phyloP scores from a whole-genome alignment of 2,888 invertebrate species.

The Crepidodera aurea region DNA sequence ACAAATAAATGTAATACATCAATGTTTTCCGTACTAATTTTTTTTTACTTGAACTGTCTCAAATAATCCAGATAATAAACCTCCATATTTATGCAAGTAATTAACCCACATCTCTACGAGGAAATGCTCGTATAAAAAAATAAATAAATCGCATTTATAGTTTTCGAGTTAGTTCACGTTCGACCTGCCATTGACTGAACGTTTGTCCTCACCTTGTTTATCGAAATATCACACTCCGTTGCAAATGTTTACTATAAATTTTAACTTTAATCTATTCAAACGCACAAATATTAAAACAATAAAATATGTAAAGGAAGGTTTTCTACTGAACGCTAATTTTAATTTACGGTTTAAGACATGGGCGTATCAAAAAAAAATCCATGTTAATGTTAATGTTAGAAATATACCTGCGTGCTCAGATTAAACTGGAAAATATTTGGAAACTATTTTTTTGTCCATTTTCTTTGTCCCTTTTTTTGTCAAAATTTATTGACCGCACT shows the following conservation, averaged over 20 bases:
- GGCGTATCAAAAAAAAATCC: constrained; percentile 4
- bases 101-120: background rate
- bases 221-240: constrained; percentile 28
- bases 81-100: too few species aligned
- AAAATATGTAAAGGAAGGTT: constrained; percentile 19
- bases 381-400: too few species aligned
- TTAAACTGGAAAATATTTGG: too few species aligned
- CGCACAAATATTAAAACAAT: constrained; percentile 13
- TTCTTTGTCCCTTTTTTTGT: too few species aligned
- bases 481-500: too few species aligned
- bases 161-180: constrained; percentile 13
- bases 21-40: too few species aligned
- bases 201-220: constrained; percentile 28
- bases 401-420: too few species aligned
- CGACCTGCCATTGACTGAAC: constrained; percentile 27
- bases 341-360: constrained; percentile 2
- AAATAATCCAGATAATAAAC: too few species aligned
- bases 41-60: too few species aligned
- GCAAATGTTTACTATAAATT: constrained; percentile 40
- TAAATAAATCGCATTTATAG: background rate
- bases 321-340: background rate
- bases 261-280: constrained; percentile 28
- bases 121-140: background rate
- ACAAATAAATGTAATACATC: too few species aligned
- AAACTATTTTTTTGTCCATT: too few species aligned